phyloP scores from a whole-genome alignment of 2,113 vertebrate genomes.

The Heliornis fulica region DNA sequence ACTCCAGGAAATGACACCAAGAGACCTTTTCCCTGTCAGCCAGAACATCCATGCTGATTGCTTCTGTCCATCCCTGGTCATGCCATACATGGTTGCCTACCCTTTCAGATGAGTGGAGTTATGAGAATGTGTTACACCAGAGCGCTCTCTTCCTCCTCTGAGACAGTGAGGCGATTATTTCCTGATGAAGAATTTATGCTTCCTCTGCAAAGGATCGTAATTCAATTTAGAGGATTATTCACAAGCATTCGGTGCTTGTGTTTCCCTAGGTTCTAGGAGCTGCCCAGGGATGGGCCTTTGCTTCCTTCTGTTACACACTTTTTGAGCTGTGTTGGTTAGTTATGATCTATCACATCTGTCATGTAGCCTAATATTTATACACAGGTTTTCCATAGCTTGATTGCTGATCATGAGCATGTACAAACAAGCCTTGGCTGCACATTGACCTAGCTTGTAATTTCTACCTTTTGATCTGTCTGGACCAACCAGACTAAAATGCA shows the following conservation, averaged over 20 bases:
- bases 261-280: background rate
- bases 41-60: background rate
- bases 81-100: background rate
- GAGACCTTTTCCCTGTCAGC: background rate
- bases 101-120: background rate
- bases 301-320: background rate
- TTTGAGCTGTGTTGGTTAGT: background rate
- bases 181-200: background rate
- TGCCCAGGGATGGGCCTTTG: background rate
- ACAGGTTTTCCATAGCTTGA: background rate
- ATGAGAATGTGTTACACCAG: background rate
- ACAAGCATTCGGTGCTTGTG: background rate
- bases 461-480: background rate
- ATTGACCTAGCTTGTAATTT: background rate
- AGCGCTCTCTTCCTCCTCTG: background rate
- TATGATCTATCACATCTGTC: background rate
- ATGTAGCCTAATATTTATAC: background rate
- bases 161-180: background rate
- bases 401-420: background rate
- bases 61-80: background rate
- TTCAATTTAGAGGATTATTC: background rate
- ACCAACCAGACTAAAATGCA: background rate
- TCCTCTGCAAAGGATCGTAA: background rate
- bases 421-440: accelerated
- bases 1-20: background rate